Evolutionary conservation across 2,888 invertebrate species (phyloP), one percentile per base, ranked within the genome.

Genomic region (Cheilosia impressa): DNA sequence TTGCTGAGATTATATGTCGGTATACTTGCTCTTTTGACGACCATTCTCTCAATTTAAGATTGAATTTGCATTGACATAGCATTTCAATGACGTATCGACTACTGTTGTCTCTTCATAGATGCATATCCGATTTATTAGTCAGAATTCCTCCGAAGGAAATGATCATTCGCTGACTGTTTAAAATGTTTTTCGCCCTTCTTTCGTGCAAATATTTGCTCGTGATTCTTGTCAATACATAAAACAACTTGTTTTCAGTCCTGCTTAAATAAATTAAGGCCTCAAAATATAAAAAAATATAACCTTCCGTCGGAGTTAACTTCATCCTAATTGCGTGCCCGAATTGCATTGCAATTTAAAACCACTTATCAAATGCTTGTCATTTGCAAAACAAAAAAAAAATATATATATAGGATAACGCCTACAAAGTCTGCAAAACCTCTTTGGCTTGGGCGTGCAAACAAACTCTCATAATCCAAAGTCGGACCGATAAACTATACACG

Each of bases 331-430:
- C 2, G 3, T 24, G 13, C 24, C 19, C 15, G 15, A 52, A 69
- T 69, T 78, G 63, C 77, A 78, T 57, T 78, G 45, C 45, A 63
- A 55, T 38, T 63, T 78, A 53, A 38, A 63, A 62, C 55, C 43
- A 38, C 60, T 52, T 31, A 19, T 53, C 43, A 55, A n/a, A 27
- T 38, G 27, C 31, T 17, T 60, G 15, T 41, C 53, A 57, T 31
- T 27, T 50, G 47, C 9, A 38, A 31, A 31, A 31, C 6, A 27
- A 31, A 2, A 31, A 47, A 27, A 38, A 38, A 17, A 22, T 2
- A 22, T 22, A 22, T 24, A 7, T 7, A 1, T 27, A 31, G 50
- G 71, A 71, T 60, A 71, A 47, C 71, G 58, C 71, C 71, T 58
- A 71, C 71, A 27, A 58, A 38, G 50, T 58, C 57, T 47, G 55